Percentiles rank a stretch among this genome's conserved stretches.
phyloP scores from a whole-genome alignment of 2,113 vertebrate genomes.

The Dasyprocta punctata region DNA sequence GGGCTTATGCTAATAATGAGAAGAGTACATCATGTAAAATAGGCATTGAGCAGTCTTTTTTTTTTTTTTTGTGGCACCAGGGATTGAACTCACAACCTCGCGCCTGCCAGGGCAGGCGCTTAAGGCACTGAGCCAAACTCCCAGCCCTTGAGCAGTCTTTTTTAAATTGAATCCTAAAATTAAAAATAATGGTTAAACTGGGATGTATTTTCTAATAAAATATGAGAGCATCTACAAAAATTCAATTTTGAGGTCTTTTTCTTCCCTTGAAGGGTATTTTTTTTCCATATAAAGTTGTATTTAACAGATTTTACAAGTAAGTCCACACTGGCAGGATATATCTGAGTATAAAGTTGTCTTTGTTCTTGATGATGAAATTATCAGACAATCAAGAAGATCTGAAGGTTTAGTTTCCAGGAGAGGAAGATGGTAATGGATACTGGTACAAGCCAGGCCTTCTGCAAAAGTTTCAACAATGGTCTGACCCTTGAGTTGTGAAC shows the following conservation, averaged over 20 bases:
- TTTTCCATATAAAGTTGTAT: not conserved
- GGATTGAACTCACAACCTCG: too few species aligned
- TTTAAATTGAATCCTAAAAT: not conserved
- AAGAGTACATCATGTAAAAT: not conserved
- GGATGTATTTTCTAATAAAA: not conserved
- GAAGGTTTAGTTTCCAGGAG: conserved; percentile 52
- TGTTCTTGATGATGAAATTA: conserved; percentile 88
- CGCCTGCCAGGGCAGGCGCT: too few species aligned
- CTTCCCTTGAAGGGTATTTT: not conserved
- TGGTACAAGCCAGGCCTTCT: not conserved
- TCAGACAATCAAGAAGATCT: conserved; percentile 86
- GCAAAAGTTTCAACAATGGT: not conserved
- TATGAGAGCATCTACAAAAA: not conserved
- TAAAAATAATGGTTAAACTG: not conserved
- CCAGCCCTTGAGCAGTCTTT: too few species aligned
- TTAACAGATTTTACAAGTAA: conserved; percentile 88
- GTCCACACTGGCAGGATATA: conserved; percentile 85
- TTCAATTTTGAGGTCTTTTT: not conserved
- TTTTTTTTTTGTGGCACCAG: too few species aligned
- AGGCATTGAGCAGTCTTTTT: not conserved
- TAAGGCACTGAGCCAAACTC: too few species aligned
- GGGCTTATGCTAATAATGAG: not conserved
- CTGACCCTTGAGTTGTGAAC: not conserved
- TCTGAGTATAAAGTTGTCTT: conserved; percentile 87
- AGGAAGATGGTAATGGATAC: not conserved